phyloP scores from a whole-genome alignment of 2,113 vertebrate species.

The Otus sunia region DNA sequence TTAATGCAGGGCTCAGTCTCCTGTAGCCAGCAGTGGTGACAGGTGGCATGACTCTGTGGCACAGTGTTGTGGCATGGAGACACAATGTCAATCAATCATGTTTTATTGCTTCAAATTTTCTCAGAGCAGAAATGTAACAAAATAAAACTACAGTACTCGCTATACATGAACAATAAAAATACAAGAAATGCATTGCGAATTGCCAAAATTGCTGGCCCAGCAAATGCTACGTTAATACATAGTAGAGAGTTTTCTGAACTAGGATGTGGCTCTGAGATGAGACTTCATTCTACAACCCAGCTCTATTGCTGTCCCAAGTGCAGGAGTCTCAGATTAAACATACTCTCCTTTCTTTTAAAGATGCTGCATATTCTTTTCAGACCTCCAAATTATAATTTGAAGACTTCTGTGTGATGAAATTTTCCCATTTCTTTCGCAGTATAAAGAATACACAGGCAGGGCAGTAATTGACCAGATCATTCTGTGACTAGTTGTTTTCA shows the following conservation, averaged over 20 bases:
- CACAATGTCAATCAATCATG: neutral
- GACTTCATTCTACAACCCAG: neutral
- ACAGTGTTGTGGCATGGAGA: neutral
- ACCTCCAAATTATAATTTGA: neutral
- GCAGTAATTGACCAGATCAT: neutral
- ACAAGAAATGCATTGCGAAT: neutral
- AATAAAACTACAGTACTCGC: neutral
- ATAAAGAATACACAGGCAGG: neutral
- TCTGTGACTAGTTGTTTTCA: neutral
- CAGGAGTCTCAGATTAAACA: neutral
- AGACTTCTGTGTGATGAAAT: neutral
- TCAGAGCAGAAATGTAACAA: neutral
- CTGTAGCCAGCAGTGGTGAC: neutral
- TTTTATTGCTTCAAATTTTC: slow-evolving; percentile 20
- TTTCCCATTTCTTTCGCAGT: neutral
- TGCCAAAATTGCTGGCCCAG: neutral
- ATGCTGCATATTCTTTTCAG: neutral
- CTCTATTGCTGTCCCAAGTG: neutral
- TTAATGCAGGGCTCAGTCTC: neutral
- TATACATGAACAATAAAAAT: neutral
- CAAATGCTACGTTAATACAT: neutral
- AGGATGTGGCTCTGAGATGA: neutral
- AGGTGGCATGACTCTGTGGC: neutral
- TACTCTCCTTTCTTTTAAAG: neutral
- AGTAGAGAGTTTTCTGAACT: neutral